A percentile compares a stretch with the other conserved stretches of the same genome.
These are phyloP conservation scores for Psammodynastes pulverulentus DNA, from an alignment of 2,113 vertebrate species.

Conservation along the genomic window DNA sequence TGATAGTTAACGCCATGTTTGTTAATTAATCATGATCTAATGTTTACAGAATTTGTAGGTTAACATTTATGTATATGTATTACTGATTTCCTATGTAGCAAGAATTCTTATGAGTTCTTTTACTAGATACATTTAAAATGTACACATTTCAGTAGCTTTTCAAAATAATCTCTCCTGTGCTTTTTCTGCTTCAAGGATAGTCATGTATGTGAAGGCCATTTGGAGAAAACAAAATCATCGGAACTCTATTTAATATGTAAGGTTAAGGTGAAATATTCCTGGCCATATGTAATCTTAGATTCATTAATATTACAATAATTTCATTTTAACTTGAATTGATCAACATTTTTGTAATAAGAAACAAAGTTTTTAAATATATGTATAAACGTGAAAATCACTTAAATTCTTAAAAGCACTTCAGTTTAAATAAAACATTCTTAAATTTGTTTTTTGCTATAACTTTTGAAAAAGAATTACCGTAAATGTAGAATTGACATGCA, in stretches of 20 bases:
- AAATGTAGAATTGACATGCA: conserved; percentile 50
- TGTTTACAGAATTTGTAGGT: conserved; percentile 22
- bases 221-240: conserved; percentile 21
- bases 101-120: conserved; percentile 36
- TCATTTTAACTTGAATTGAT: conserved; percentile 17
- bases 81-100: conserved; percentile 32
- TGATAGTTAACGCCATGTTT: background rate
- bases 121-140: conserved; percentile 28
- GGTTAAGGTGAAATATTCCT: conserved; percentile 28
- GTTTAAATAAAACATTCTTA: conserved; percentile 25
- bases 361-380: conserved; percentile 20
- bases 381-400: background rate
- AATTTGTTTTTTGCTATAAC: background rate
- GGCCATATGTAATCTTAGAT: conserved; percentile 11
- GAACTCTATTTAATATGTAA: conserved; percentile 33
- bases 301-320: background rate
- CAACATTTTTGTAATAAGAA: conserved; percentile 32
- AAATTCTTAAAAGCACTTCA: background rate
- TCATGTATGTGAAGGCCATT: background rate
- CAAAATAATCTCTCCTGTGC: background rate
- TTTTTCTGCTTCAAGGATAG: conserved; percentile 19
- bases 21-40: background rate
- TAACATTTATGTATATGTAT: conserved; percentile 22
- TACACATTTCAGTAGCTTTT: conserved; percentile 13
- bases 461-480: conserved; percentile 29